Percentiles rank a stretch among this genome's conserved stretches.
phyloP scores from a whole-genome alignment of 2,888 invertebrate genomes.

The Mythimna loreyi region DNA sequence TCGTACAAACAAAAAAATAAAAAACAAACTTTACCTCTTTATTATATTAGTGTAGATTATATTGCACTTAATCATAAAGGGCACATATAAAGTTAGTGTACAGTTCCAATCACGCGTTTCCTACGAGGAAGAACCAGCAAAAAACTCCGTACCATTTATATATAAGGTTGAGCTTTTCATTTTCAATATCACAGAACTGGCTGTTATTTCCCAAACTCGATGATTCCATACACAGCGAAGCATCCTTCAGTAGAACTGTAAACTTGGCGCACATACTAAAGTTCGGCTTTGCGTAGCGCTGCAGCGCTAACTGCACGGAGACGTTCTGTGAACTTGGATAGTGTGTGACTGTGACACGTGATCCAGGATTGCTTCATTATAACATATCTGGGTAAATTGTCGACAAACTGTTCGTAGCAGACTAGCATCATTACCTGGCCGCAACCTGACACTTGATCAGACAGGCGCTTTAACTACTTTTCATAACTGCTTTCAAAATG shows the following conservation, averaged over 20 bases:
- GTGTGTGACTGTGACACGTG: not conserved
- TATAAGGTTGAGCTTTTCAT: not conserved
- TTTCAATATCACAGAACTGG: not conserved
- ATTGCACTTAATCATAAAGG: no score
- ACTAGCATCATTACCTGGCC: not conserved
- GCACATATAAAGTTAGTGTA: no score
- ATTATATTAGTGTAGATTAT: no score
- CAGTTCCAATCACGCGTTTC: no score
- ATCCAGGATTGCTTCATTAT: not conserved
- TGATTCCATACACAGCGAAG: not conserved
- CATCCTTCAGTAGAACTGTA: conserved; percentile 1
- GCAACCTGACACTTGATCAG: no score
- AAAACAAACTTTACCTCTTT: no score
- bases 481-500: no score
- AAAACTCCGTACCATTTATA: no score
- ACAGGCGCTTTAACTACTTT: no score
- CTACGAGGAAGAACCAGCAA: no score
- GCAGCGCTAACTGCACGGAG: conserved; percentile 2
- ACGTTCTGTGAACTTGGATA: not conserved
- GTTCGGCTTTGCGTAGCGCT: not conserved
- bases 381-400: not conserved
- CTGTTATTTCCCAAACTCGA: not conserved
- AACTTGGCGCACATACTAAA: conserved; percentile 4
- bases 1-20: no score
- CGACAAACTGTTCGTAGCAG: not conserved